phyloP scores from a whole-genome alignment of 2,113 vertebrate genomes.

The Delphinus delphis region DNA sequence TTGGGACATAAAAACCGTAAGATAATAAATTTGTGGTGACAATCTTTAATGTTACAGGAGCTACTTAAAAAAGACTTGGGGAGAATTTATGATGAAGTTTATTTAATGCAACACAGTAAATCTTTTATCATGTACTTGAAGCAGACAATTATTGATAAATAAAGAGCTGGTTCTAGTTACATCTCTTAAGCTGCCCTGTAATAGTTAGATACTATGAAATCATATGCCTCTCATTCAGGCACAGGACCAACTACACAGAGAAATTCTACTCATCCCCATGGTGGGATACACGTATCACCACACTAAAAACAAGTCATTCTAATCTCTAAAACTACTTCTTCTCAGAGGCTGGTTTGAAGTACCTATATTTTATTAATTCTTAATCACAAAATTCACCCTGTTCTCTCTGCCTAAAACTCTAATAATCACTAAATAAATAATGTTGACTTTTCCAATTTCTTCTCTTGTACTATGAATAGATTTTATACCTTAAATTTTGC shows the following conservation, averaged over 20 bases:
- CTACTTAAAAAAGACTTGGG: neutral
- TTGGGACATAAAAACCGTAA: neutral
- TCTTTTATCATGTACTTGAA: neutral
- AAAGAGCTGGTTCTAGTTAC: neutral
- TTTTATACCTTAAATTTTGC: neutral
- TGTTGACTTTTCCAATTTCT: slow-evolving; percentile 77
- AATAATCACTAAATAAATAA: slow-evolving; percentile 49
- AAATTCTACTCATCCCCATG: neutral
- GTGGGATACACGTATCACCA: neutral
- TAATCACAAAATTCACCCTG: neutral
- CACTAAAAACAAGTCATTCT: neutral
- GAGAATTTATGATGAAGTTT: neutral
- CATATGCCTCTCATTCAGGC: neutral
- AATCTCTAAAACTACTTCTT: neutral
- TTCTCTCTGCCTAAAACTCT: neutral
- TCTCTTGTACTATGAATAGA: neutral
- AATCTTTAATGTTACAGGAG: neutral
- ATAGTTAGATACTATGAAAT: neutral
- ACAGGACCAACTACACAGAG: neutral
- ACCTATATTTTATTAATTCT: neutral
- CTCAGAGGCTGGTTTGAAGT: neutral
- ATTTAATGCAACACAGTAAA: neutral
- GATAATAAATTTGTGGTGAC: neutral
- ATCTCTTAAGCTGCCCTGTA: neutral
- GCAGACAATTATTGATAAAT: neutral